Evolutionary conservation across 2,888 invertebrate genomes (phyloP), one percentile per base, ranked within the genome.

Genomic region (Euzophera pinguis): DNA sequence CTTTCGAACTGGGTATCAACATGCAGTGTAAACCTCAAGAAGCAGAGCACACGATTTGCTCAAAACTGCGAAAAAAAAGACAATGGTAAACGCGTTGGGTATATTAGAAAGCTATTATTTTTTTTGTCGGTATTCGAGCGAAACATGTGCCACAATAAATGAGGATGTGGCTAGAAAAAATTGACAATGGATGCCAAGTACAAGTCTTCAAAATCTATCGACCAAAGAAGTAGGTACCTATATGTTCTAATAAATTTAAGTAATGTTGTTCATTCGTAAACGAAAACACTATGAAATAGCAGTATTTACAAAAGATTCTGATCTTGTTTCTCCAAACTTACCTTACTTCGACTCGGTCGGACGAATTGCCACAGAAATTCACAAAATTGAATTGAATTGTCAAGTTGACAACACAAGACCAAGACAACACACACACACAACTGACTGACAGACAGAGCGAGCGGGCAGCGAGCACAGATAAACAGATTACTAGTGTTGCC

Each of bases 151-250:
- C 73, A 76, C 73, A 82, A 80, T 78, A 80, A 83, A 73, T 88
- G 89, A 84, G 86, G 88, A 89, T 89, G 89, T 89, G 89, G 89
- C 89, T 75, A 85, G 79, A 88, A 88, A 89, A 88, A 85, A 82
- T 70, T 62, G 65, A 85, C 84, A 89, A 86, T 84, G 85, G 82
- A 79, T 69, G 75, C 69, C 62, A 63, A 65, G 57, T 60, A 32
- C 8, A 47, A 59, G 56, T 47, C 41, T 32, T 47, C 9, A 6
- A 45, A 34, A 32, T 27, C 13, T 13, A 12, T 9, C 13, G 29
- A 13, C 13, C 6, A 3, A 14, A 7, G 5, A 38, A 38, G 13
- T 38, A 38, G 3, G 7, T 1, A 12, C 13, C 37, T 13, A 13
- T 5, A 6, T 1, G n/a, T n/a, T n/a, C n/a, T 38, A 38, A 13